Conservation (phyloP, 2,888 invertebrate species). For the Parasteatoda lunata region DNA sequence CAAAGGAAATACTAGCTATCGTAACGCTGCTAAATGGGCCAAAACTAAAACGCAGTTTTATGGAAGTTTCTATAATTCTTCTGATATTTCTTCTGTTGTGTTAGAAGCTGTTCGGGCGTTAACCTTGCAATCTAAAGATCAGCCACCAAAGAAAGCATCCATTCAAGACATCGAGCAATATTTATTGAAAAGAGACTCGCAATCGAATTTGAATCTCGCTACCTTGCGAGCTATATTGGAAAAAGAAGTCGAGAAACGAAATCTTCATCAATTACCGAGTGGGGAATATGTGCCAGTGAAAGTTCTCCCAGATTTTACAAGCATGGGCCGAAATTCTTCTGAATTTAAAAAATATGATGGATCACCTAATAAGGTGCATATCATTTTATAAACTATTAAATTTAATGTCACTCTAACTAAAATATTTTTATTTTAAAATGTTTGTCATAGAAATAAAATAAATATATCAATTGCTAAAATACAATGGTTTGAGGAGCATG, state of each 20-base stretch:
- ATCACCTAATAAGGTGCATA: slow-evolving; percentile 22
- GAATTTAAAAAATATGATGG: slow-evolving; percentile 15
- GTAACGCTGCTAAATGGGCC: slow-evolving; percentile 84
- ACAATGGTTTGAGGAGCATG: too few species aligned
- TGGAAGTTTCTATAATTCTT: slow-evolving; percentile 41
- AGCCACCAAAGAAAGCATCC: slow-evolving; percentile 69
- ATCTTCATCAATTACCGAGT: slow-evolving; percentile 78
- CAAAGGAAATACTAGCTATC: slow-evolving; percentile 88
- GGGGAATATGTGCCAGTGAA: slow-evolving; percentile 70
- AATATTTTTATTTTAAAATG: too few species aligned
- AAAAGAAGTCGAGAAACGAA: slow-evolving; percentile 82
- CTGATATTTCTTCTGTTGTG: slow-evolving; percentile 43
- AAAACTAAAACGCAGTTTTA: slow-evolving; percentile 79
- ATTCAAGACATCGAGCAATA: slow-evolving; percentile 72
- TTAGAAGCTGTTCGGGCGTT: slow-evolving; percentile 43
- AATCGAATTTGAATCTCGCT: slow-evolving; percentile 71
- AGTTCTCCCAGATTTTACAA: slow-evolving; percentile 7
- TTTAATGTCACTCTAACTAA: too few species aligned
- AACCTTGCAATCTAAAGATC: slow-evolving; percentile 19
- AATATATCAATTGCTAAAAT: too few species aligned
- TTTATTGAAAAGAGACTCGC: slow-evolving; percentile 71
- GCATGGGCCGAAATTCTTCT: not conserved
- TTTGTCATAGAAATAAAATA: too few species aligned
- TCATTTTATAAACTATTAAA: not conserved
- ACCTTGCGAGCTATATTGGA: slow-evolving; percentile 80